Percentiles rank a stretch among this genome's conserved stretches.
Conservation (phyloP, 1,140 invertebrate genomes). For the Ephestia elutella region DNA sequence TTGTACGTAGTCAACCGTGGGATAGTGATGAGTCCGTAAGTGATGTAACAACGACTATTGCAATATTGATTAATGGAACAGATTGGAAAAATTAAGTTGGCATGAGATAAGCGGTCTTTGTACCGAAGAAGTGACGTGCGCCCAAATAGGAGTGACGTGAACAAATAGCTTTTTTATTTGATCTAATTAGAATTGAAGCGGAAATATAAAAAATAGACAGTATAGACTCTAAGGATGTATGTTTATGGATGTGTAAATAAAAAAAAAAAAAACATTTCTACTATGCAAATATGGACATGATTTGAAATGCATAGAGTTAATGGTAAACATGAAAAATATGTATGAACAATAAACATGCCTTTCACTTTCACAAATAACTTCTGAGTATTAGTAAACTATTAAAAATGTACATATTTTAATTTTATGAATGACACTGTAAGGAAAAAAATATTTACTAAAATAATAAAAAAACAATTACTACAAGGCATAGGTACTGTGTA, state of each 20-base stretch:
- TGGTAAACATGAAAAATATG: not conserved
- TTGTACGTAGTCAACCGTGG: slow-evolving; percentile 34
- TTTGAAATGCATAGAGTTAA: slow-evolving; percentile 6
- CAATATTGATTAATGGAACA: slow-evolving; percentile 49
- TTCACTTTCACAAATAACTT: not conserved
- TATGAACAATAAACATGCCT: not conserved
- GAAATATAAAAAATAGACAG: slow-evolving; percentile 16
- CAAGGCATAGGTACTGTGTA: no score
- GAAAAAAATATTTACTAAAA: no score
- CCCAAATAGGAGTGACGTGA: slow-evolving; percentile 26
- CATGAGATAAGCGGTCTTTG: slow-evolving; percentile 35
- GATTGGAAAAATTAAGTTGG: slow-evolving; percentile 45
- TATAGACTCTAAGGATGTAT: not conserved
- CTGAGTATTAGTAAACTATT: not conserved
- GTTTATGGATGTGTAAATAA: not conserved
- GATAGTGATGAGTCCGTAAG: slow-evolving; percentile 30
- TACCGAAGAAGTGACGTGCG: slow-evolving; percentile 28
- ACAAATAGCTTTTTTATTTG: slow-evolving; percentile 29
- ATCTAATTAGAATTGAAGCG: slow-evolving; percentile 30
- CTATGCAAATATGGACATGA: slow-evolving; percentile 13
- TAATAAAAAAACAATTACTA: no score
- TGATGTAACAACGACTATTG: slow-evolving; percentile 31
- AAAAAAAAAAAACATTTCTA: not conserved
- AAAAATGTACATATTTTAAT: not conserved
- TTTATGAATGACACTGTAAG: no score